Percentiles rank a stretch among this genome's conserved stretches.
phyloP scores from a whole-genome alignment of 2,797 vertebrate genomes.

The Halcyon smyrnensis region DNA sequence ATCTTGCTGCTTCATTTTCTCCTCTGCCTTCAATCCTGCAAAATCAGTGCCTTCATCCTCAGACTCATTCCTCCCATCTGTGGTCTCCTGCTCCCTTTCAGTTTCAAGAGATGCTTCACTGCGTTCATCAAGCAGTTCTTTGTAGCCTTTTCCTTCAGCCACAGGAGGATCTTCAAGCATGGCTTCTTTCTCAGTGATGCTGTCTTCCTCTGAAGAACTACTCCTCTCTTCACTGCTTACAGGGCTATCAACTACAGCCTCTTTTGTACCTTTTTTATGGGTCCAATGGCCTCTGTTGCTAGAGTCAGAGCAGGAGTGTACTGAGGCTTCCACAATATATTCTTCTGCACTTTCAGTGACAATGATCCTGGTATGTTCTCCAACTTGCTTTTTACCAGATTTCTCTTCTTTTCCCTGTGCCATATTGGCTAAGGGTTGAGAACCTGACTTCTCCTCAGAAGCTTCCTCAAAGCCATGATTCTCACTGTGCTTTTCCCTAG shows the following conservation, averaged over 20 bases:
- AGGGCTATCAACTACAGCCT: not conserved
- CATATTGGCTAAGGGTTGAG: not conserved
- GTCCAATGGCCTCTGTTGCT: not conserved
- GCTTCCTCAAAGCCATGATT: not conserved
- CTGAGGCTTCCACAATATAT: not conserved
- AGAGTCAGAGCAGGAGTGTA: conserved; percentile 27
- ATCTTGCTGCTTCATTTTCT: not conserved
- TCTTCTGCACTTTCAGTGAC: not conserved
- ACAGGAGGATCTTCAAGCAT: not conserved
- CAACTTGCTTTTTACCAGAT: not conserved
- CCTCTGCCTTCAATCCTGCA: not conserved
- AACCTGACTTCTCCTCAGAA: conserved; percentile 25
- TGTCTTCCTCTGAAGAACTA: conserved; percentile 1
- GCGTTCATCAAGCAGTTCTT: not conserved
- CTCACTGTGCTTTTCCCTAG: not conserved
- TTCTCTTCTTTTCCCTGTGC: not conserved
- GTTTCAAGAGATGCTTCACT: not conserved
- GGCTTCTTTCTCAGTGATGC: not conserved
- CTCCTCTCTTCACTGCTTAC: not conserved
- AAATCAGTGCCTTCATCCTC: not conserved
- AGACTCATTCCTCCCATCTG: not conserved
- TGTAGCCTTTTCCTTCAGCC: not conserved
- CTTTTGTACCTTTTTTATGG: not conserved
- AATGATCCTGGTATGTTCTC: not conserved
- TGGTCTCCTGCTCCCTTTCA: not conserved